Evolutionary conservation across 2,113 vertebrate species (phyloP).

Genomic region (Coptodon bakossiorum): DNA sequence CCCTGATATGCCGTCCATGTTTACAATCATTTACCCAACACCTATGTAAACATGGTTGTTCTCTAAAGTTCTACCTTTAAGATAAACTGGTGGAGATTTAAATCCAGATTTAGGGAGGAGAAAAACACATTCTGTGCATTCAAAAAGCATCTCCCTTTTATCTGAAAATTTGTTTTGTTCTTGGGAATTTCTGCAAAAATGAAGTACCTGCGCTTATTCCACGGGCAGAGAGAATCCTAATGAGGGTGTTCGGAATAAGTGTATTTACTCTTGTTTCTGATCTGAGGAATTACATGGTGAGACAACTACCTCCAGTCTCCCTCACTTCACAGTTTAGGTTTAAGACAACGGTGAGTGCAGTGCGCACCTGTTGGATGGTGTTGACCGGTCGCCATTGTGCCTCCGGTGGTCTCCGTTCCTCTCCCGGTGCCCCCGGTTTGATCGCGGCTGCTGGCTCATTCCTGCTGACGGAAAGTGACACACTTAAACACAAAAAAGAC

Average conservation of each 20-base stretch:
- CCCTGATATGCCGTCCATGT: neutral
- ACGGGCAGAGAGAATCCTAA: neutral
- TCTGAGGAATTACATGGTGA: neutral
- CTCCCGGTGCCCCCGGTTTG: constrained; percentile 53
- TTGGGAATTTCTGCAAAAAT: neutral
- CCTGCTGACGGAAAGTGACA: neutral
- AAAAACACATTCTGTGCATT: neutral
- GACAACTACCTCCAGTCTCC: neutral
- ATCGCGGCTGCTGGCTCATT: constrained; percentile 64
- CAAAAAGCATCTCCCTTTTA: neutral
- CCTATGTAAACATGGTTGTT: neutral
- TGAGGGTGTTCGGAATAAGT: neutral
- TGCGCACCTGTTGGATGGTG: constrained; percentile 52
- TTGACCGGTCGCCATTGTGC: neutral
- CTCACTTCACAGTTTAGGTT: neutral
- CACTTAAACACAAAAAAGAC: neutral
- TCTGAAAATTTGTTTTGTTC: neutral
- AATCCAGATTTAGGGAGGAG: neutral
- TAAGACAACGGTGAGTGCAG: neutral
- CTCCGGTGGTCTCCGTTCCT: constrained; percentile 37
- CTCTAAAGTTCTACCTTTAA: neutral
- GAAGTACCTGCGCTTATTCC: neutral
- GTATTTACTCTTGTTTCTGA: neutral
- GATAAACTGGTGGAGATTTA: neutral
- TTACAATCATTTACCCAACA: neutral